phyloP scores from a whole-genome alignment of 2,888 invertebrate genomes.

The Molanna angustata region DNA sequence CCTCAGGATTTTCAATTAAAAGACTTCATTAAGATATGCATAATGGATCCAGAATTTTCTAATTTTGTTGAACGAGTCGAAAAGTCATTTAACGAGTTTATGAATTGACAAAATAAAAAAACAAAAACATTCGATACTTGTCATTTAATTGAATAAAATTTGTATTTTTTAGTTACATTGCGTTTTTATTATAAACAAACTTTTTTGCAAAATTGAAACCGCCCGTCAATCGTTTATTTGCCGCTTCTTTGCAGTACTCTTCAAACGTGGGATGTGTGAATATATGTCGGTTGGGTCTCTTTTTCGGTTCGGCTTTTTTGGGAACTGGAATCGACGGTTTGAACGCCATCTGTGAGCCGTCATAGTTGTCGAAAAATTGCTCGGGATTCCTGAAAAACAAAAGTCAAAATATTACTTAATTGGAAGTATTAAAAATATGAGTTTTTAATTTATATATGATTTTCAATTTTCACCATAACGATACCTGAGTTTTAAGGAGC shows the following conservation, averaged over 20 bases:
- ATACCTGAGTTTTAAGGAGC: too few species aligned
- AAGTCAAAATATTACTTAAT: neutral
- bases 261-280: conserved; percentile 51
- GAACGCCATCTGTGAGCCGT: conserved; percentile 70
- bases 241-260: conserved; percentile 44
- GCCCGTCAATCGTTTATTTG: conserved; percentile 26
- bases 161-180: conserved; percentile 3
- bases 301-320: conserved; percentile 44
- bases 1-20: conserved; percentile 24
- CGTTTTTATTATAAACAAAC: conserved; percentile 7
- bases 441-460: too few species aligned
- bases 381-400: conserved; percentile 56
- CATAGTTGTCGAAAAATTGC: conserved; percentile 61
- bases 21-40: conserved; percentile 24
- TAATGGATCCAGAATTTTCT: conserved; percentile 28
- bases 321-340: conserved; percentile 70
- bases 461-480: too few species aligned
- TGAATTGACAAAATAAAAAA: neutral
- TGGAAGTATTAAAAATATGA: too few species aligned
- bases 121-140: neutral
- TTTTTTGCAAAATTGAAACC: conserved; percentile 25
- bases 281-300: conserved; percentile 39
- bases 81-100: conserved; percentile 3
- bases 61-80: conserved; percentile 25
- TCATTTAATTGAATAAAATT: neutral